Base-by-base conservation (phyloP, 2,888 invertebrate genomes). In the Mesodorylaimus sp. region DNA sequence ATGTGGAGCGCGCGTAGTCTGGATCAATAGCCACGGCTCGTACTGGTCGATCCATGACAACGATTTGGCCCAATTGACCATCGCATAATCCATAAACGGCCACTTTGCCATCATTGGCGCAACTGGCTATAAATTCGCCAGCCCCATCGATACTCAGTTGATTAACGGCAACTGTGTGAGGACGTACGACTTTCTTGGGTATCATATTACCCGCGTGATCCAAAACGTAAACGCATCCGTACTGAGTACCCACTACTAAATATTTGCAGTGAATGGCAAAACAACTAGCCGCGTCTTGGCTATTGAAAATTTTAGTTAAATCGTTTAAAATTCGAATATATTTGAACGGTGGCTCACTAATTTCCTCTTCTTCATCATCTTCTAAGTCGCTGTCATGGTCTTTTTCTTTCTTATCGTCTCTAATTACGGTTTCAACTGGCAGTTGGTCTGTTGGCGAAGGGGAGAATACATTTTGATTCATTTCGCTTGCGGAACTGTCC, bases 101-200 rank as follows among this genome's bases (percentile, higher is more conserved):
- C 48, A 85, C 76, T 58, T 64, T 63, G 2, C 68, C 69, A 60
- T 73, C 73, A 60, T 71, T 70, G 7, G 71, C 70, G 54, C 72
- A 72, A 57, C 70, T 71, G 37, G 86, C 88, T 26, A 95, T 79
- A 66, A 81, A 84, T 66, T 91, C 89, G n/a, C 91, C 95, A 61
- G 81, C 83, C 25, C 76, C 71, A 66, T 97, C 95, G 54, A 97
- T 84, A 42, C 87, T 86, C 57, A 97, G 85, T 64, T 83, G 83
- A 70, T 93, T 91, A 0, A 97, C 87, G 10, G 88, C 82, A 1
- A 88, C 82, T 1, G 83, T 77, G 62, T 93, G 91, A 69, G 45
- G 42, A 7, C 16, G 21, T n/a, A 49, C 32, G 3, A 24, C 41
- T 16, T 50, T 47, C n/a, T 27, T 7, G 5, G 21, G n/a, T 10